phyloP scores from a whole-genome alignment of 2,113 vertebrate species.

The Athene cunicularia region DNA sequence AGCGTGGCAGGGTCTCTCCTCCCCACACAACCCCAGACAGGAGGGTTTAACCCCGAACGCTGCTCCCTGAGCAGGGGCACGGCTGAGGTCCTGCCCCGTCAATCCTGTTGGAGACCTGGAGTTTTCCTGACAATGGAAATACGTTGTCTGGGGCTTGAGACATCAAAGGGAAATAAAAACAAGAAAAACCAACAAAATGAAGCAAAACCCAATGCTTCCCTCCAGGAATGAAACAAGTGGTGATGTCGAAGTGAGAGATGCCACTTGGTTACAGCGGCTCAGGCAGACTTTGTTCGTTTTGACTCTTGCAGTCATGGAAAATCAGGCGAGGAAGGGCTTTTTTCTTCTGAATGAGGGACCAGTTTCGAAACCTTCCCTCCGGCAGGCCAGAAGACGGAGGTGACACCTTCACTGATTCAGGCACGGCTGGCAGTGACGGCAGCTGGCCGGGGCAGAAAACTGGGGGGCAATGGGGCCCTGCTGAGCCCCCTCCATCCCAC shows the following conservation, averaged over 20 bases:
- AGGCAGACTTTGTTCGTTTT: background rate
- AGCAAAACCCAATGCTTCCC: background rate
- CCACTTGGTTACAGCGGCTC: fast-evolving
- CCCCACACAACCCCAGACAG: background rate
- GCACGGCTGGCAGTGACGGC: background rate
- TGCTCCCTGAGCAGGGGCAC: fast-evolving
- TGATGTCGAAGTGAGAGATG: background rate
- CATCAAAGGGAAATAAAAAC: fast-evolving
- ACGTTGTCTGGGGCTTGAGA: background rate
- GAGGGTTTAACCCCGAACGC: background rate
- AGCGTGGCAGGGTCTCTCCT: fast-evolving
- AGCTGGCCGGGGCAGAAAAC: background rate
- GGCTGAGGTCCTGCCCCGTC: fast-evolving
- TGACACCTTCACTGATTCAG: background rate
- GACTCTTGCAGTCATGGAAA: background rate
- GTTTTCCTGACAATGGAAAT: background rate
- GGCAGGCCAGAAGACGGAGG: background rate
- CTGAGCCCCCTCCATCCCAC: background rate
- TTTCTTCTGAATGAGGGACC: fast-evolving
- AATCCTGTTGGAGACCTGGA: fast-evolving
- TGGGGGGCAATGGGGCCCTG: fast-evolving
- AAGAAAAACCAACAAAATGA: background rate
- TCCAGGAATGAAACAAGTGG: background rate
- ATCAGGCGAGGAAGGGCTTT: background rate
- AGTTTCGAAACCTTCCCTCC: background rate